Evolutionary conservation across 2,797 vertebrate species (phyloP), one percentile per base, ranked within the genome.

Genomic region (Amazona ochrocephala): DNA sequence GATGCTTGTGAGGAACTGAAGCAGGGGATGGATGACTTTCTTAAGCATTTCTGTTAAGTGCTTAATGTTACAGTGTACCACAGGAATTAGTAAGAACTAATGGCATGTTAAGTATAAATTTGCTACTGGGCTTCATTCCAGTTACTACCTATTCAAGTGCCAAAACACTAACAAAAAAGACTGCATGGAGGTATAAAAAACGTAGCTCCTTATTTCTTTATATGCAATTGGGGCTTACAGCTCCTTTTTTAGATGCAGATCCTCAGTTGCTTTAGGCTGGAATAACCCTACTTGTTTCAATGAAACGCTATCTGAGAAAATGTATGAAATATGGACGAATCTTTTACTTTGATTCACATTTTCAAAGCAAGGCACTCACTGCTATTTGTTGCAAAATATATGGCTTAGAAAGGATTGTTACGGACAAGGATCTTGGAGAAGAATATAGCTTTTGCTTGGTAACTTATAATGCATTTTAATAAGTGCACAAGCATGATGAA

Each of bases 51-150:
- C 58, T 82, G 15, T 60, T 60, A 76, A 83, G 80, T 84, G 53
- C 41, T 90, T 66, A 61, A 19, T 74, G 48, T 85, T 90, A 74
- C 71, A 84, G 16, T 45, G 45, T 70, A 67, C 47, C 60, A 60
- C 16, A 62, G 68, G 78, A 91, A 77, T 87, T 79, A 96, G 77
- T 67, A 74, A 95, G 83, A 83, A 79, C 88, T 70, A 62, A 80
- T 42, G 68, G 20, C 32, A 47, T 71, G 53, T 84, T 91, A 88
- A 73, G 18, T 62, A 60, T 61, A 84, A 90, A 89, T 62, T 47
- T 10, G 15, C 45, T 91, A 9, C 50, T 56, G 86, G 91, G 72
- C 81, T 95, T 94, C 86, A 74, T 92, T 95, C 85, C 93, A 88
- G 65, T 84, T 88, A 75, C 90, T 73, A 81, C 53, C 53, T 85